Evolutionary conservation across 2,888 invertebrate species (phyloP), one percentile per base, ranked within the genome.

Genomic region (Andrena chrysosceles): DNA sequence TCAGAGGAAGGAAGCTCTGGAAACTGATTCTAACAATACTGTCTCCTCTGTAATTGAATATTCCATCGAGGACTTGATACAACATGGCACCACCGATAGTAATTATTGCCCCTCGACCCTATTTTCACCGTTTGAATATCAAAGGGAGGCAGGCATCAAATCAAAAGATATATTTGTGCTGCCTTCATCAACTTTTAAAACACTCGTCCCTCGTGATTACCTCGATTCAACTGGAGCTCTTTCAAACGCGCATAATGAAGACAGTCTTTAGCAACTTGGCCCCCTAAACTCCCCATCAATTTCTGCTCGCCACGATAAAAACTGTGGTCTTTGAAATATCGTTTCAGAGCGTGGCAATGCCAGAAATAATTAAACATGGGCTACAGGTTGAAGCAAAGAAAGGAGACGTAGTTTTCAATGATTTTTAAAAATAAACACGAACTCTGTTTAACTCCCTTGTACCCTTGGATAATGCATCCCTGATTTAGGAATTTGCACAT

Each of bases 141-240:
- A n/a, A 67, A n/a, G 10, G n/a, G 6, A n/a, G 48, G 13, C 20
- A 13, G 23, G 7, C 29, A 13, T 8, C 23, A 16, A 48, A 54
- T 56, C 26, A 6, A 42, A 6, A 13, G 20, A 23, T 10, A 26
- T 64, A 66, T 13, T 66, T 59, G 26, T 29, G 35, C 64, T 29
- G 66, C 26, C 33, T 23, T 60, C 66, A 49, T 74, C 35, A 23
- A 52, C 74, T 78, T 75, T 68, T 20, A 23, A 56, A 75, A 78
- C 33, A 49, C 23, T n/a, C 10, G 26, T 20, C 5, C 8, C 33
- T 31, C 10, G 13, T 8, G 23, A 71, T 33, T 54, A 31, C 31
- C 42, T 77, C 23, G 10, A 7, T 42, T 29, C 26, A 33, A 56
- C 48, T 20, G 56, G 35, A 23, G 13, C 35, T 20, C 31, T 63